Conservation (phyloP, 2,113 vertebrate species). For the Ailurus styani region DNA sequence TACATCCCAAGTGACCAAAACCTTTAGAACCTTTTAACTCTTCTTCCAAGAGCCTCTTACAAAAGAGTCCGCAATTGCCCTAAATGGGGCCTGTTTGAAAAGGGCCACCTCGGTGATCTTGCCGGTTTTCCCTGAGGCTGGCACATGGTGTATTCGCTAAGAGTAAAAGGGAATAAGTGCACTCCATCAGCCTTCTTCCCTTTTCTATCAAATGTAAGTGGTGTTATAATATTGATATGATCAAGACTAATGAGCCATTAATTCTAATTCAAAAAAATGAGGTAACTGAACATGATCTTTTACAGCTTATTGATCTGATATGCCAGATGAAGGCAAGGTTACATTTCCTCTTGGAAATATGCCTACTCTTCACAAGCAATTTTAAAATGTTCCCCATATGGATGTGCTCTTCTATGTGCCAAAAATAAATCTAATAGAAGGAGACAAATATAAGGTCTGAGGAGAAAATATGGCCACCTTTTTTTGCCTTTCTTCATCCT, state of each 20-base stretch:
- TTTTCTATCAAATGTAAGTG: conserved; percentile 71
- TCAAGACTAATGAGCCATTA: conserved; percentile 81
- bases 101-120: conserved; percentile 32
- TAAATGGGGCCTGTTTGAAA: conserved; percentile 56
- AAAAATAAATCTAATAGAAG: conserved; percentile 61
- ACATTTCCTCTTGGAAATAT: conserved; percentile 74
- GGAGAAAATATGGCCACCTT: conserved; percentile 44
- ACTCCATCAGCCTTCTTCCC: conserved; percentile 53
- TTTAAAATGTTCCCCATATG: conserved; percentile 63
- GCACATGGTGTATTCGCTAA: conserved; percentile 20
- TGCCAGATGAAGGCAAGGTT: conserved; percentile 73
- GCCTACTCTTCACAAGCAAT: conserved; percentile 63
- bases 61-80: conserved; percentile 28
- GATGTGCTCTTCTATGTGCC: conserved; percentile 47
- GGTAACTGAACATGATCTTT: conserved; percentile 74
- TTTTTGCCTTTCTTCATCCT: conserved; percentile 42
- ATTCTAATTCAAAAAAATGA: conserved; percentile 79
- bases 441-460: conserved; percentile 54
- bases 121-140: conserved; percentile 60
- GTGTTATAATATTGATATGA: conserved; percentile 72
- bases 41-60: conserved; percentile 41
- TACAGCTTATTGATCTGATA: conserved; percentile 69
- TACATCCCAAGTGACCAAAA: conserved; percentile 40
- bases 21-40: conserved; percentile 64
- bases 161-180: conserved; percentile 65